Evolutionary conservation across 2,797 vertebrate species (phyloP).

Genomic region (Sebastes wilsoni): DNA sequence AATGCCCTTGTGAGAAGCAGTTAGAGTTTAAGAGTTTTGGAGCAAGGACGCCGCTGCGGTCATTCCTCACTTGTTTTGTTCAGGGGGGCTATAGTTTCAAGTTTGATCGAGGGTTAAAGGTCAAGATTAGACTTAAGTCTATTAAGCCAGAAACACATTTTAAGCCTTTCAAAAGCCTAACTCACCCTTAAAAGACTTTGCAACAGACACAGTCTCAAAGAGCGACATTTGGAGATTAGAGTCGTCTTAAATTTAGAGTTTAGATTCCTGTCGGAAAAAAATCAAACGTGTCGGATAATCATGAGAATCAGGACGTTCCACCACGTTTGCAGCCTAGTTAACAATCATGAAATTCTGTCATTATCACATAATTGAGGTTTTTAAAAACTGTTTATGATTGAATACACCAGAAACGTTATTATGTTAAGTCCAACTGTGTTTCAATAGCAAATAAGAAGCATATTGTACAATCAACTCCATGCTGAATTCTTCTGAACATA

Average conservation of each 20-base stretch:
- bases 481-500: no score
- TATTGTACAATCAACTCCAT: no score
- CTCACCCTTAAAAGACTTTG: neutral
- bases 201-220: neutral
- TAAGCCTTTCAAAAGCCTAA: neutral
- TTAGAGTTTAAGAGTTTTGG: slow-evolving; percentile 2
- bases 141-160: neutral
- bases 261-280: neutral
- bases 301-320: no score
- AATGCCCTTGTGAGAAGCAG: slow-evolving; percentile 19
- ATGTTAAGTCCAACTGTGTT: neutral
- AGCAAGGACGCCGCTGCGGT: neutral
- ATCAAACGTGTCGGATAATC: neutral
- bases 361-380: neutral
- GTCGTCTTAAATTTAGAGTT: neutral
- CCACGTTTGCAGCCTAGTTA: neutral
- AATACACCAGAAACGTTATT: neutral
- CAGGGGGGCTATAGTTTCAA: neutral
- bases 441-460: neutral
- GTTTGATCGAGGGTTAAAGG: neutral
- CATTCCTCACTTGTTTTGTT: neutral
- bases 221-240: neutral
- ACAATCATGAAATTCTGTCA: neutral
- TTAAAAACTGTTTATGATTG: neutral
- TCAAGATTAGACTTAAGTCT: neutral